Percentiles rank a stretch among this genome's conserved stretches.
These are phyloP conservation scores for Drosophila erecta DNA, from an alignment of 1,140 invertebrate genomes.

Conservation along the genomic window DNA sequence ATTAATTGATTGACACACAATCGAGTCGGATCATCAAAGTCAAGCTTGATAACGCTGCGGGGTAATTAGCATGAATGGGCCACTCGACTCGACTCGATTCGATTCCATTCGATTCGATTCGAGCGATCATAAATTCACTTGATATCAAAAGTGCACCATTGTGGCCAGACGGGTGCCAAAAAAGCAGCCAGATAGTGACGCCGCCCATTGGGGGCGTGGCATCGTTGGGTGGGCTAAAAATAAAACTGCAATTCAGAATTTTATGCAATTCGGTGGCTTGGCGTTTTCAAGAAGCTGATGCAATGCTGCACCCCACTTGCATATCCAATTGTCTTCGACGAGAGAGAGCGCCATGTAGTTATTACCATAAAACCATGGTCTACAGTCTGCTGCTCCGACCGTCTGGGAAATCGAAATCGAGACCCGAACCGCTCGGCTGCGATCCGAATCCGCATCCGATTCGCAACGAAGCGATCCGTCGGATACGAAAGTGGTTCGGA, in stretches of 20 bases:
- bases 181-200: neutral
- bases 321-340: conserved; percentile 61
- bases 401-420: conserved; percentile 13
- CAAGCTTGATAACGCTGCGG: conserved; percentile 44
- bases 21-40: conserved; percentile 57
- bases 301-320: conserved; percentile 57
- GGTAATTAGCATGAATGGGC: conserved; percentile 55
- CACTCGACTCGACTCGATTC: conserved; percentile 3
- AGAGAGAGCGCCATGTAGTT: conserved; percentile 34
- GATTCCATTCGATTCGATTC: too few relatives aligned
- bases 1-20: conserved; percentile 67
- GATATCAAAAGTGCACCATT: conserved; percentile 28
- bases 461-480: neutral
- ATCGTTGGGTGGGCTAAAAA: conserved; percentile 17
- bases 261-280: conserved; percentile 33
- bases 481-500: neutral
- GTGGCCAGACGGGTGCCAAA: conserved; percentile 9
- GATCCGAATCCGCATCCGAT: neutral
- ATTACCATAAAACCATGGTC: conserved; percentile 10
- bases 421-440: neutral
- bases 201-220: conserved; percentile 19
- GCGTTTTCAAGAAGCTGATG: conserved; percentile 64
- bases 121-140: conserved; percentile 32
- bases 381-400: conserved; percentile 4
- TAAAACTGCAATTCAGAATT: conserved; percentile 36